Percentiles rank a stretch among this genome's conserved stretches.
Conservation (phyloP, 2,797 vertebrate species). For the Takifugu ocellatus region DNA sequence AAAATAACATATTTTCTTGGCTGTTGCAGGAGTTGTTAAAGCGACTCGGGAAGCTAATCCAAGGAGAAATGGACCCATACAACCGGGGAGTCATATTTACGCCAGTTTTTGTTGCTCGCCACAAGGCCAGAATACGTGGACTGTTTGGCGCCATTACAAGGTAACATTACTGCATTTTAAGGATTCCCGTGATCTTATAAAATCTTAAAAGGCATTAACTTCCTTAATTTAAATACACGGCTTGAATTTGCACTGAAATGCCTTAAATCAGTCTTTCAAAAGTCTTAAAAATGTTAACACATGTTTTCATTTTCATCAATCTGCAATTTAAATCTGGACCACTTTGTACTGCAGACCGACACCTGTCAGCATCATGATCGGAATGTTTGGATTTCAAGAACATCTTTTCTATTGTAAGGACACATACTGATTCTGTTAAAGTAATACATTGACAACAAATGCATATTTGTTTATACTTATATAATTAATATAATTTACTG, state of each 20-base stretch:
- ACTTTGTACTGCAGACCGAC: constrained; percentile 79
- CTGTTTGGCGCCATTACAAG: constrained; percentile 92
- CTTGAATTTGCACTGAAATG: too few species aligned
- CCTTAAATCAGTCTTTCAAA: too few species aligned
- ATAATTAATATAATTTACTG: too few species aligned
- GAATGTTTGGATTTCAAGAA: constrained; percentile 89
- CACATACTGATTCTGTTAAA: not conserved
- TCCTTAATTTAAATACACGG: too few species aligned
- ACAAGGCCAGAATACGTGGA: constrained; percentile 88
- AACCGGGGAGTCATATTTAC: constrained; percentile 91
- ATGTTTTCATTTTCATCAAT: too few species aligned
- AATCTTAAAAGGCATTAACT: too few species aligned
- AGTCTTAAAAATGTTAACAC: too few species aligned
- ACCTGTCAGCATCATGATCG: constrained; percentile 86
- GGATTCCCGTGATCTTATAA: too few species aligned
- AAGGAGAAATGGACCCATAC: constrained; percentile 89
- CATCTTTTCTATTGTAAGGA: constrained; percentile 95
- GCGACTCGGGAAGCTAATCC: constrained; percentile 85
- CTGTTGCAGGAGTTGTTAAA: constrained; percentile 79
- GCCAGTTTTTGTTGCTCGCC: constrained; percentile 87
- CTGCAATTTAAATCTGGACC: not conserved
- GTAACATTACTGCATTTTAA: constrained; percentile 50
- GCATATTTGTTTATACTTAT: too few species aligned
- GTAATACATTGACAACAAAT: too few species aligned
- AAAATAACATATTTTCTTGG: not conserved